Evolutionary conservation across 2,113 vertebrate genomes (phyloP).

Genomic region (Corvus moneduloides): DNA sequence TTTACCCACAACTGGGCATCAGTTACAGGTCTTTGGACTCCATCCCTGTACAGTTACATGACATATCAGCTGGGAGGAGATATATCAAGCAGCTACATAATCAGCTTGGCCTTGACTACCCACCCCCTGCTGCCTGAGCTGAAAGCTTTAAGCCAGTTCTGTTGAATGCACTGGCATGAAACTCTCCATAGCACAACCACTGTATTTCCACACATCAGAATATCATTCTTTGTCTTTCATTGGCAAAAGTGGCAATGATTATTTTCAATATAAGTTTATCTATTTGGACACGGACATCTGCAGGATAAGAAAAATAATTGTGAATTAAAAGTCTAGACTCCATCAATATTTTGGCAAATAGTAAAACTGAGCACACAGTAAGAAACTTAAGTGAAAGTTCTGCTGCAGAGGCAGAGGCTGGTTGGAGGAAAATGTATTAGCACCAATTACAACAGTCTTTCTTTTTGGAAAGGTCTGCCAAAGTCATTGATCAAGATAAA

Average conservation of each 20-base stretch:
- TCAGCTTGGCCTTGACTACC: not conserved
- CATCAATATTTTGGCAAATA: not conserved
- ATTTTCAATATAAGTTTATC: not conserved
- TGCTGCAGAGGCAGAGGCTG: not conserved
- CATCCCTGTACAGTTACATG: not conserved
- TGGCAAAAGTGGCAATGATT: not conserved
- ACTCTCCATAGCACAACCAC: not conserved
- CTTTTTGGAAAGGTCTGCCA: not conserved
- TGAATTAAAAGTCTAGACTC: not conserved
- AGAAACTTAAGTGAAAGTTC: not conserved
- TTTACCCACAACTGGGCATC: not conserved
- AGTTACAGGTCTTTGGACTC: not conserved
- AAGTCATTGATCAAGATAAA: conserved; percentile 26
- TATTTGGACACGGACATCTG: not conserved
- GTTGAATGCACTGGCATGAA: not conserved
- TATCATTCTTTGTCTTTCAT: not conserved
- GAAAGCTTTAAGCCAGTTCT: not conserved
- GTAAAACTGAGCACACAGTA: not conserved
- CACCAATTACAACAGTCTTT: not conserved
- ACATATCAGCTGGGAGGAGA: not conserved
- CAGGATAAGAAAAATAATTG: not conserved
- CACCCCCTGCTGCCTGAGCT: not conserved
- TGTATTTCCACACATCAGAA: not conserved
- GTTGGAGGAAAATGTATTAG: not conserved
- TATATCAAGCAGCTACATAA: not conserved